Percentiles rank a stretch among this genome's conserved stretches.
Conservation (phyloP, 2,888 invertebrate species). For the Thyatira batis region DNA sequence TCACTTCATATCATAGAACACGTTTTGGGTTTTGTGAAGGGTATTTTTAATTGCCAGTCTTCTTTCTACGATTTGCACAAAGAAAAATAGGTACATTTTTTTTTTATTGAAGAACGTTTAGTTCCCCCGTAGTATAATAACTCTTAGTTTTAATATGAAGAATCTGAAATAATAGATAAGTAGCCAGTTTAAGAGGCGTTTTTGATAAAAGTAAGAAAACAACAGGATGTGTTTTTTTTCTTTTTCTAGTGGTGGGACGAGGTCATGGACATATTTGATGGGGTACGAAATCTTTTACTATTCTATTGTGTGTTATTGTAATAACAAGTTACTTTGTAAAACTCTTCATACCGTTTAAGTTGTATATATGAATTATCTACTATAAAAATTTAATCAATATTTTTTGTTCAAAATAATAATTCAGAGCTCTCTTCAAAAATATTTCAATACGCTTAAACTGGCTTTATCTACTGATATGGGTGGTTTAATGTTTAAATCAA, state of each 20-base stretch:
- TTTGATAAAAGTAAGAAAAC: constrained; percentile 40
- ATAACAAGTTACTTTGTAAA: constrained; percentile 30
- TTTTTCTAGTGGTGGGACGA: constrained; percentile 97
- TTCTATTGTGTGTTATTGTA: constrained; percentile 62
- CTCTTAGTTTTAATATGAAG: too few relatives aligned
- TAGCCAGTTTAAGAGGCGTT: constrained; percentile 25
- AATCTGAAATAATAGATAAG: constrained; percentile 25
- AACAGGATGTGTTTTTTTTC: constrained; percentile 74
- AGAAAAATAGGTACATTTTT: not conserved
- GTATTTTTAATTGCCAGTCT: not conserved
- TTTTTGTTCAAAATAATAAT: not conserved
- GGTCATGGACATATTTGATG: constrained; percentile 97
- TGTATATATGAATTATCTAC: not conserved
- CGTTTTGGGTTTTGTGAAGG: not conserved
- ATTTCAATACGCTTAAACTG: not conserved
- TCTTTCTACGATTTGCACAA: not conserved
- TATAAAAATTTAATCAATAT: not conserved
- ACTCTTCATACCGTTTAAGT: not conserved
- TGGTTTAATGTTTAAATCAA: too few relatives aligned
- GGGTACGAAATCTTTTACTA: constrained; percentile 88
- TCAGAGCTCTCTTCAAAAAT: not conserved
- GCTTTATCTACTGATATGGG: not conserved
- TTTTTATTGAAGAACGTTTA: not conserved
- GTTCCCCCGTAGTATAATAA: not conserved
- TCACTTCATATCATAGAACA: not conserved